Conservation (phyloP, 2,113 vertebrate genomes). For the Salvelinus fontinalis region DNA sequence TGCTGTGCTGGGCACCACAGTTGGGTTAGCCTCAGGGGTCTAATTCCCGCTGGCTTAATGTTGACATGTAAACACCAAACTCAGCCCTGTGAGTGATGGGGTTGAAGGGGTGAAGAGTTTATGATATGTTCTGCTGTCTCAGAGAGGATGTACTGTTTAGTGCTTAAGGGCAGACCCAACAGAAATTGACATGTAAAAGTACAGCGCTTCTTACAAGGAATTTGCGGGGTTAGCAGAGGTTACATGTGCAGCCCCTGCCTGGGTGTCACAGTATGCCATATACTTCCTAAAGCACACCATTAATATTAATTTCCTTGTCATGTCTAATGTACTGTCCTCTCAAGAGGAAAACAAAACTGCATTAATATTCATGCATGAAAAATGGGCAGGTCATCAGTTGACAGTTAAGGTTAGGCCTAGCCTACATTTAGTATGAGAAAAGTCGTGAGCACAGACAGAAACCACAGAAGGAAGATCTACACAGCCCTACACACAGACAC, state of each 20-base stretch:
- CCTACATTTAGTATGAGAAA: too few species aligned
- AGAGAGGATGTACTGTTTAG: neutral
- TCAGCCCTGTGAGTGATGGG: slow-evolving; percentile 21
- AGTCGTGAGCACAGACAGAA: too few species aligned
- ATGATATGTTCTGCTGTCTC: slow-evolving; percentile 10
- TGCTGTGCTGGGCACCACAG: neutral
- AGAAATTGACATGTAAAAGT: slow-evolving; percentile 6
- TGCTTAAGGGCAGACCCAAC: neutral
- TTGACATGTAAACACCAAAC: slow-evolving; percentile 50
- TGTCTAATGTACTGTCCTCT: too few species aligned
- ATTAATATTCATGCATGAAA: too few species aligned
- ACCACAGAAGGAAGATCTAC: neutral
- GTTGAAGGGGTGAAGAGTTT: slow-evolving; percentile 36
- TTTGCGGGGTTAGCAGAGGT: neutral
- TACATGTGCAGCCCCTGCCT: slow-evolving; percentile 49
- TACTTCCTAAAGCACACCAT: too few species aligned
- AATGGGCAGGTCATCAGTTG: too few species aligned
- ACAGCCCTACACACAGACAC: slow-evolving; percentile 6
- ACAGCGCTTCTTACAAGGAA: neutral
- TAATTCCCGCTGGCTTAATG: slow-evolving; percentile 25
- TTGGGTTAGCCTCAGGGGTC: slow-evolving; percentile 15
- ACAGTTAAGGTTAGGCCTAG: too few species aligned
- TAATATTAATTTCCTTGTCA: too few species aligned
- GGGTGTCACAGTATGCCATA: neutral
- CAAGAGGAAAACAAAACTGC: too few species aligned